Base-by-base conservation (phyloP, 2,888 invertebrate genomes). In the Microplitis deprimator region DNA sequence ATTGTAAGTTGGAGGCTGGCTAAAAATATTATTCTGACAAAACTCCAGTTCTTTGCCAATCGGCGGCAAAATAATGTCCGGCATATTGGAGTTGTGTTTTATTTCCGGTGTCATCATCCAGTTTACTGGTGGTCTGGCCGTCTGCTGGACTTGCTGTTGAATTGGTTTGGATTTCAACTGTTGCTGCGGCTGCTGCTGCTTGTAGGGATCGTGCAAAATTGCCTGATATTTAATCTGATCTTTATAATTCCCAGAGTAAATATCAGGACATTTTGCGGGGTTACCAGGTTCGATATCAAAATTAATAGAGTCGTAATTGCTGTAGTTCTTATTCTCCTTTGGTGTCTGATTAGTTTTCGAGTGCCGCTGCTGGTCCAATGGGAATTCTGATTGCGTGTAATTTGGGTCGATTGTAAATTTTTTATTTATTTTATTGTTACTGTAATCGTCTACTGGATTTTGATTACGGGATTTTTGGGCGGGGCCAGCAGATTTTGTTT, bases 81-180 rank as follows among this genome's bases (percentile, higher is more conserved):
- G 78, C 29, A 89, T 87, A 69, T 89, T 88, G 6, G 86, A 81
- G 62, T 87, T 90, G 81, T 87, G 89, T 67, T 90, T 91, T 29
- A 90, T 87, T 81, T 92, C 92, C 1, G 92, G 92, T 0, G 92
- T 90, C 82, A 93, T 92, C 93, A 93, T 93, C 93, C 93, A 93
- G 83, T 93, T 93, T 0, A 93, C 92, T 0, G 92, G 91, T 5
- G 91, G 90, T 80, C 91, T 90, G 16, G 89, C 87, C 0, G 86
- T 76, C 77, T 85, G 81, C 76, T 88, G 87, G 29, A 29, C 29
- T n/a, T 86, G 86, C 50, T 81, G 69, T 41, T 89, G 90, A 41
- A 87, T 85, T 79, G 88, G 0, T 77, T 69, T 71, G 82, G 80
- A 71, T 17, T 68, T 69, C 8, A 73, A 69, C 10, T 75, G 73